A percentile compares a stretch with the other conserved stretches of the same genome.
These are phyloP conservation scores for Nyctibius bracteatus DNA, from an alignment of 2,113 vertebrate species.

Conservation along the genomic window DNA sequence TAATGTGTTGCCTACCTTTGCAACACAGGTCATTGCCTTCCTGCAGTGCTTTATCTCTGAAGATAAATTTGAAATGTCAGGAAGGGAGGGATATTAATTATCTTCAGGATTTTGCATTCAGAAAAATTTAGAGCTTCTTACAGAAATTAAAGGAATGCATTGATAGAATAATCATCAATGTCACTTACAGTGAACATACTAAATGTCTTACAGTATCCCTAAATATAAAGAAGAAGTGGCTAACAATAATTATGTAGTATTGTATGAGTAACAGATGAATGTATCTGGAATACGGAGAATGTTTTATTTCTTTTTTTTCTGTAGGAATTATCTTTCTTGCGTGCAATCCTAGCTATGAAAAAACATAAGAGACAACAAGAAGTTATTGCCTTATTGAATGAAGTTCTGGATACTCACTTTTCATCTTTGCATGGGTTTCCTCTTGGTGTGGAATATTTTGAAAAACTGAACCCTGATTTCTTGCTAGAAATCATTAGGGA, in stretches of 20 bases:
- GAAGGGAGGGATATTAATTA: not conserved
- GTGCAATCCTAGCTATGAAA: conserved; percentile 84
- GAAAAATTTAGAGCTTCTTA: not conserved
- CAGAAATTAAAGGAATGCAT: not conserved
- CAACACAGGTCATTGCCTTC: not conserved
- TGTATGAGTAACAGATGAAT: not conserved
- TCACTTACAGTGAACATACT: not conserved
- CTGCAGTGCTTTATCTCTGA: not conserved
- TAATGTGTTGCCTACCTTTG: not conserved
- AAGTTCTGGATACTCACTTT: conserved; percentile 91
- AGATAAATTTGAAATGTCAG: not conserved
- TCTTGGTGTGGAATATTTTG: conserved; percentile 91
- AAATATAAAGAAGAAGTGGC: not conserved
- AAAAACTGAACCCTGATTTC: conserved; percentile 95
- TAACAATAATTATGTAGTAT: not conserved
- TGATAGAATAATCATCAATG: not conserved
- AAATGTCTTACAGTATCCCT: not conserved
- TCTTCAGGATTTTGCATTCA: not conserved
- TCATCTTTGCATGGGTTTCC: conserved; percentile 85
- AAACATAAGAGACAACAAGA: conserved; percentile 81
- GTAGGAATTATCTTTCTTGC: conserved; percentile 88
- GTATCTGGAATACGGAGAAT: not conserved
- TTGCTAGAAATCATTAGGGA: conserved; percentile 88
- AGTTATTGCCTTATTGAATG: conserved; percentile 84
- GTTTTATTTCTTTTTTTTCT: not conserved